Evolutionary conservation across 2,797 vertebrate species (phyloP), one percentile per base, ranked within the genome.

Genomic region (Heterohyrax brucei): DNA sequence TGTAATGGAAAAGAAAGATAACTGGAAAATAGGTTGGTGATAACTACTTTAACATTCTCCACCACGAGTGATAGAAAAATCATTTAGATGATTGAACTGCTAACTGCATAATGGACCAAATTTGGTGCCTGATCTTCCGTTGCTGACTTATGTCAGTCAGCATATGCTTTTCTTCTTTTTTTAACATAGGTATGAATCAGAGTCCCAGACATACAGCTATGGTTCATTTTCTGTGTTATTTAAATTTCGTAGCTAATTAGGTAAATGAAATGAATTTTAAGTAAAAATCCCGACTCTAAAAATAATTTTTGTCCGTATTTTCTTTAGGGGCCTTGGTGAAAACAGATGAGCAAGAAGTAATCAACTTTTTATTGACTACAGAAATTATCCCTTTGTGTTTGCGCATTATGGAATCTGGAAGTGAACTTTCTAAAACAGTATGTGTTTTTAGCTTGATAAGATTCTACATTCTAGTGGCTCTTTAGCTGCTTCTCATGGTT

Each of bases 381-480:
- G 99, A 99, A 98, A 99, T 99, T 98, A 99, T 99, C 97, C 99
- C 99, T 9, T 98, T 99, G 77, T 99, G 99, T 98, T 99, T 99
- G 85, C 99, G 99, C 82, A 99, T 99, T 96, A 99, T 99, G 99
- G 99, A 99, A 98, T 99, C 99, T 50, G 99, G 99, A 97, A 99
- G 99, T 76, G 99, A 99, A 98, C 99, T 99, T 84, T 99, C 99
- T 89, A 99, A 99, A 98, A 99, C 99, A 98, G 99, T 99, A 98
- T 48, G 82, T 96, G 39, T 33, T 93, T 96, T 94, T 84, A 79
- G 81, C n/a, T 94, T 84, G 44, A 73, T 73, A 39, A 77, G 59
- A 59, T 46, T 91, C 24, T 96, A 3, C 50, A 1, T 97, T 89
- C 14, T 95, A 44, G 89, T 93, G 88, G 30, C 73, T 80, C 59